Percentiles rank a stretch among this genome's conserved stretches.
Evolutionary conservation across 2,113 vertebrate species (phyloP).

Genomic region (Nothobranchius furzeri): DNA sequence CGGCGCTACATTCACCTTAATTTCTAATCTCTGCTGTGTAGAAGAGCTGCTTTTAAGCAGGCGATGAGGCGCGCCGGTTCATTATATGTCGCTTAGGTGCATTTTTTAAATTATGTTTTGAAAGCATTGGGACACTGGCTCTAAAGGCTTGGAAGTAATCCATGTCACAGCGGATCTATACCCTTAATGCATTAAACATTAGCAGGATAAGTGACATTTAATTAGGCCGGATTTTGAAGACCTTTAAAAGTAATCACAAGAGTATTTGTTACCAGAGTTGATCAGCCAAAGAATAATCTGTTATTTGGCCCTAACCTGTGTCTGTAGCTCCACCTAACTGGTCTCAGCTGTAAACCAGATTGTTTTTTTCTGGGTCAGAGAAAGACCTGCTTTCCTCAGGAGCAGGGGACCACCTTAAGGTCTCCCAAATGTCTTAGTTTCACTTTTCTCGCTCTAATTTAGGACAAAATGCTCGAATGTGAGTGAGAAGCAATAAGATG

Average conservation of each 20-base stretch:
- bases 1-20: conserved; percentile 61
- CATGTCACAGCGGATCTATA: conserved; percentile 50
- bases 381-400: too few relatives aligned
- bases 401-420: too few relatives aligned
- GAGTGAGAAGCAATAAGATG: too few relatives aligned
- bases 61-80: conserved; percentile 74
- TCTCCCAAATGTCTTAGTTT: too few relatives aligned
- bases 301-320: too few relatives aligned
- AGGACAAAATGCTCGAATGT: too few relatives aligned
- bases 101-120: conserved; percentile 39
- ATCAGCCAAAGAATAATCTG: background rate
- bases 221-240: conserved; percentile 7
- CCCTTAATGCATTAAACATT: conserved; percentile 29
- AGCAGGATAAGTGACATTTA: conserved; percentile 5
- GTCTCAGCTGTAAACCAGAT: too few relatives aligned
- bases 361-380: too few relatives aligned
- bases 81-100: conserved; percentile 77
- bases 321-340: too few relatives aligned
- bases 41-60: conserved; percentile 67
- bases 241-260: conserved; percentile 2
- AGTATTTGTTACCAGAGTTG: background rate
- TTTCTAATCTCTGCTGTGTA: conserved; percentile 59
- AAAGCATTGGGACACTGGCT: conserved; percentile 45
- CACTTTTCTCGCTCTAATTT: too few relatives aligned
- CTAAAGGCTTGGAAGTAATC: conserved; percentile 57